These are phyloP conservation scores for Stichodactyla helianthus DNA, from an alignment of 64 coral and sea anemone species.

Conservation along the genomic window DNA sequence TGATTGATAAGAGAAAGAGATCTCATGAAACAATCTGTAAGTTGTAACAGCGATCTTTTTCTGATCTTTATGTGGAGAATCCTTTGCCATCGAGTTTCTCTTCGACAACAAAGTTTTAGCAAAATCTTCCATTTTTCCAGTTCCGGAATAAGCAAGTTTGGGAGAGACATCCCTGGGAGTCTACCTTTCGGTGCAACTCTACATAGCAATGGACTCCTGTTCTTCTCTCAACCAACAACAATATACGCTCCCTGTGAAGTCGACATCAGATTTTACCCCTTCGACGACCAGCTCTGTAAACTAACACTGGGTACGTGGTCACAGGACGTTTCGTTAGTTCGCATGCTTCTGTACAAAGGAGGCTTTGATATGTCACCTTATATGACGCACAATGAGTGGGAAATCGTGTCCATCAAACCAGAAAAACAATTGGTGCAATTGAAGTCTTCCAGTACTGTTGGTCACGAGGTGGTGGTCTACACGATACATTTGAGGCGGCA, in stretches of 20 bases:
- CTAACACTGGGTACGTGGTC: constrained; percentile 75
- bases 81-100: too few species aligned
- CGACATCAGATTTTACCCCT: constrained; percentile 70
- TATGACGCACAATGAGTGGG: constrained; percentile 67
- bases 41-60: too few species aligned
- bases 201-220: constrained; percentile 18
- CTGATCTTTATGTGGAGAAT: too few species aligned
- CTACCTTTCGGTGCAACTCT: constrained; percentile 40
- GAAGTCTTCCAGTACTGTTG: neutral
- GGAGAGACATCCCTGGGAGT: constrained; percentile 29
- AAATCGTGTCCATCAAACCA: constrained; percentile 33
- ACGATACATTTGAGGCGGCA: constrained; percentile 51
- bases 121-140: constrained; percentile 8
- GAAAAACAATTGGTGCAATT: neutral
- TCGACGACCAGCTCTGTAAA: constrained; percentile 74
- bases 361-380: constrained; percentile 52
- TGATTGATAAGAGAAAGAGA: too few species aligned
- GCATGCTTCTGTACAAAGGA: constrained; percentile 23
- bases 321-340: constrained; percentile 26
- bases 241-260: constrained; percentile 65
- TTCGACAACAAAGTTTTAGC: too few species aligned
- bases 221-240: constrained; percentile 42
- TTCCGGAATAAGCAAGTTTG: constrained; percentile 47
- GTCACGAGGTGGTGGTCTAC: constrained; percentile 15
- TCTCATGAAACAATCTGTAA: too few species aligned